Evolutionary conservation across 2,888 invertebrate genomes (phyloP).

Genomic region (Choristoneura rosaceana): DNA sequence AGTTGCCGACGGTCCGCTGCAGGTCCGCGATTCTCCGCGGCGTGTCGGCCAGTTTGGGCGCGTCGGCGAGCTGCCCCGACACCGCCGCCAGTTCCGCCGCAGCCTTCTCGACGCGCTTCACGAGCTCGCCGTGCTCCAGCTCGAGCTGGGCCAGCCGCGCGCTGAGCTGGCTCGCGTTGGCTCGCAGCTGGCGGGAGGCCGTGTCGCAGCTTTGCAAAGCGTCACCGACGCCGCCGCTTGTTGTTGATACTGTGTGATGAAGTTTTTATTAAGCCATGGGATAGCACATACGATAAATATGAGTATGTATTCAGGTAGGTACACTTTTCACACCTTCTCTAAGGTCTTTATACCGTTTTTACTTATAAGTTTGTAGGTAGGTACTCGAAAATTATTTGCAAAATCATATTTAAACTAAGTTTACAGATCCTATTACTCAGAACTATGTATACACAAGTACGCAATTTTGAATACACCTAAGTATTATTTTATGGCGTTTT

Average conservation of each 20-base stretch:
- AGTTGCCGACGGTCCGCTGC: constrained; percentile 83
- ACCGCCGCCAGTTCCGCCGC: constrained; percentile 80
- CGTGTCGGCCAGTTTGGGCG: constrained; percentile 86
- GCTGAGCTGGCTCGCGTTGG: constrained; percentile 88
- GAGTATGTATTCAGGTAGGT: too few relatives aligned
- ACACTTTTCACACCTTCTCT: too few relatives aligned
- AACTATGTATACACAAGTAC: too few relatives aligned
- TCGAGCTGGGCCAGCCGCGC: constrained; percentile 85
- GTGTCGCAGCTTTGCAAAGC: constrained; percentile 90
- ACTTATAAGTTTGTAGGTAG: too few relatives aligned
- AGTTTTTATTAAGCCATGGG: background rate
- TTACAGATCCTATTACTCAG: too few relatives aligned
- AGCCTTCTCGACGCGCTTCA: constrained; percentile 71
- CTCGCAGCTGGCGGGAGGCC: constrained; percentile 87
- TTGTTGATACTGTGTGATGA: constrained; percentile 84
- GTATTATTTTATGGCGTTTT: too few relatives aligned
- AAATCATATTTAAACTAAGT: too few relatives aligned
- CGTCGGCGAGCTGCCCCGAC: constrained; percentile 85
- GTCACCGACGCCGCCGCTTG: constrained; percentile 89
- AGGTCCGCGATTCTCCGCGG: constrained; percentile 84
- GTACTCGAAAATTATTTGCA: too few relatives aligned
- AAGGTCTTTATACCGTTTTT: too few relatives aligned
- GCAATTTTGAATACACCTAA: too few relatives aligned
- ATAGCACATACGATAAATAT: too few relatives aligned
- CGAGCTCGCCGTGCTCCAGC: constrained; percentile 77